Evolutionary conservation across 2,797 vertebrate species (phyloP).

Genomic region (Melopsittacus undulatus): DNA sequence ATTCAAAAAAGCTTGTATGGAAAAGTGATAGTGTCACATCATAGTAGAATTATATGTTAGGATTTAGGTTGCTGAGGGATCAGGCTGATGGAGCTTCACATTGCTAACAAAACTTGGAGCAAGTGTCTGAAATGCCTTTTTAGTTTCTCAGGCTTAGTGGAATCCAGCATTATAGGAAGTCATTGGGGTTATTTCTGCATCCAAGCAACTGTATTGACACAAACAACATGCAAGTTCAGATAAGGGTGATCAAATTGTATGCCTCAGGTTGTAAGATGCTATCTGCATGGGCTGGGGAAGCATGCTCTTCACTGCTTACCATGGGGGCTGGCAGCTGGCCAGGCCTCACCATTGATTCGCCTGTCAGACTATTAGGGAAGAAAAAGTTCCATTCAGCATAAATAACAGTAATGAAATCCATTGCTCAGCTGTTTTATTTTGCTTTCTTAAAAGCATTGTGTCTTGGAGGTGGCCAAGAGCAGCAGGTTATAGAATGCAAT

Average conservation of each 20-base stretch:
- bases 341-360: not conserved
- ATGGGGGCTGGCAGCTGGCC: not conserved
- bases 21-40: not conserved
- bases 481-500: not conserved
- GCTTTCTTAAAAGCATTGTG: not conserved
- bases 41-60: not conserved
- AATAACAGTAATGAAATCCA: not conserved
- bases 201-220: not conserved
- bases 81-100: not conserved
- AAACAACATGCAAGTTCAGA: not conserved
- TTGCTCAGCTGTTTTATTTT: not conserved
- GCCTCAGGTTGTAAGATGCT: not conserved
- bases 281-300: not conserved
- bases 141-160: not conserved
- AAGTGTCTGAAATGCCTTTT: not conserved
- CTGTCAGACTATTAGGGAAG: not conserved
- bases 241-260: not conserved
- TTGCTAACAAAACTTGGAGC: not conserved
- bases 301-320: not conserved
- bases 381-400: not conserved
- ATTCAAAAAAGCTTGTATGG: not conserved
- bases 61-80: not conserved
- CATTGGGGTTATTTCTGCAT: not conserved
- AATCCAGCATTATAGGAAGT: not conserved
- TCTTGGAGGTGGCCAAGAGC: not conserved